Conservation (phyloP, 2,113 vertebrate genomes). For the Columba janthina region DNA sequence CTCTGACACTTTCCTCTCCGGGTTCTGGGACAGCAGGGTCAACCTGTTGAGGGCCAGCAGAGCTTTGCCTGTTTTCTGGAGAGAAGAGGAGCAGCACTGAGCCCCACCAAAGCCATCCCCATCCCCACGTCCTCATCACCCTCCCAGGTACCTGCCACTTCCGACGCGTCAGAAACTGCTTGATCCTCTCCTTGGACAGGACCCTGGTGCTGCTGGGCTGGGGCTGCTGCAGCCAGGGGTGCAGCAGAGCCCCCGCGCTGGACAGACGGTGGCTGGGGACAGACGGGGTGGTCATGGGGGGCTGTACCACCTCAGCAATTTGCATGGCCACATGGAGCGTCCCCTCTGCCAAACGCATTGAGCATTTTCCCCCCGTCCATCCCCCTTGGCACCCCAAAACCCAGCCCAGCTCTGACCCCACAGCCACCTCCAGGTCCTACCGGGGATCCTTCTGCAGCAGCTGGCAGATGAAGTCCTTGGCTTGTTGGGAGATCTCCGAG, state of each 20-base stretch:
- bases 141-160: slow-evolving; percentile 83
- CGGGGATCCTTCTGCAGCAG: slow-evolving; percentile 80
- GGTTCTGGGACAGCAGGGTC: slow-evolving; percentile 76
- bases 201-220: slow-evolving; percentile 65
- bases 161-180: slow-evolving; percentile 76
- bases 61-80: slow-evolving; percentile 87
- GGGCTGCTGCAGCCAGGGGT: slow-evolving; percentile 82
- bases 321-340: not conserved
- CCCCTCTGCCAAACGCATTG: not conserved
- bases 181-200: slow-evolving; percentile 85
- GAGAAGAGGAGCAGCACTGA: not conserved
- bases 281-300: rapidly evolving
- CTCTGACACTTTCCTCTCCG: slow-evolving; percentile 56
- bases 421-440: slow-evolving; percentile 43
- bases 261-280: slow-evolving; percentile 76
- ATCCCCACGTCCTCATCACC: rapidly evolving
- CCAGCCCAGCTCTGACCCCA: not conserved
- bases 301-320: not conserved
- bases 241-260: slow-evolving; percentile 75
- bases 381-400: not conserved
- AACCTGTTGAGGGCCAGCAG: slow-evolving; percentile 86
- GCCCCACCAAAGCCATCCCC: not conserved
- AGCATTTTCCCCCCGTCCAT: too few species aligned
- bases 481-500: slow-evolving; percentile 80
- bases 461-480: slow-evolving; percentile 84